Conservation (phyloP, 2,888 invertebrate species). For the Heliconius aoede region DNA sequence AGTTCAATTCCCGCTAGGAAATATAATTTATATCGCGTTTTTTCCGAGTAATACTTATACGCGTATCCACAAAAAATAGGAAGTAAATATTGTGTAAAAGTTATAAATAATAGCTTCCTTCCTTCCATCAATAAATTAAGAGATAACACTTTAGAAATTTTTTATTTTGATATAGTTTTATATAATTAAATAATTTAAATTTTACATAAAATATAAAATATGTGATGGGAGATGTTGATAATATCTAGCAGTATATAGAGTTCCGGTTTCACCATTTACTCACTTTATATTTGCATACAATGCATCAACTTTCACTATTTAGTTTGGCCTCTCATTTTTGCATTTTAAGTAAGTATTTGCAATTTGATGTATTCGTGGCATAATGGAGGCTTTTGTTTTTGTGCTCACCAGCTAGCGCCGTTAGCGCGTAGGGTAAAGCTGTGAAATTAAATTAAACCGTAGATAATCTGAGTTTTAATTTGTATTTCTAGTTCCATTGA, state of each 20-base stretch:
- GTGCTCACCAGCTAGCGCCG: not conserved
- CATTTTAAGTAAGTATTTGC: not conserved
- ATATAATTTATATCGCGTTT: not conserved
- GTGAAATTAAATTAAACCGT: not conserved
- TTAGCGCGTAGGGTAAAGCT: not conserved
- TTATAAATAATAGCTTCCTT: not conserved
- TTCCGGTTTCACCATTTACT: constrained; percentile 13
- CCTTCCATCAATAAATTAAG: not conserved
- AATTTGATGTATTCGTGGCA: not conserved
- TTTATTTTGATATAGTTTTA: not conserved
- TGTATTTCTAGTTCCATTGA: not conserved
- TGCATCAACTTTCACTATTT: constrained; percentile 12
- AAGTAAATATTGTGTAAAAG: not conserved
- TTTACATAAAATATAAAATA: not conserved
- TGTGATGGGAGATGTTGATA: not conserved
- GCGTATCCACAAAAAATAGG: not conserved
- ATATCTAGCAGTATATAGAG: not conserved
- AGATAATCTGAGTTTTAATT: not conserved
- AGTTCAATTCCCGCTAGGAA: not conserved
- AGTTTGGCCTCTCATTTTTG: not conserved
- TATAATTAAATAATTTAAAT: not conserved
- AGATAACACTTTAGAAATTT: not conserved
- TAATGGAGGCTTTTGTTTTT: not conserved
- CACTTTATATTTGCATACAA: constrained; percentile 13
- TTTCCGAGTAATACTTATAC: too few species aligned